Evolutionary conservation across 2,797 vertebrate genomes (phyloP).

Genomic region (Pangasius macronema): DNA sequence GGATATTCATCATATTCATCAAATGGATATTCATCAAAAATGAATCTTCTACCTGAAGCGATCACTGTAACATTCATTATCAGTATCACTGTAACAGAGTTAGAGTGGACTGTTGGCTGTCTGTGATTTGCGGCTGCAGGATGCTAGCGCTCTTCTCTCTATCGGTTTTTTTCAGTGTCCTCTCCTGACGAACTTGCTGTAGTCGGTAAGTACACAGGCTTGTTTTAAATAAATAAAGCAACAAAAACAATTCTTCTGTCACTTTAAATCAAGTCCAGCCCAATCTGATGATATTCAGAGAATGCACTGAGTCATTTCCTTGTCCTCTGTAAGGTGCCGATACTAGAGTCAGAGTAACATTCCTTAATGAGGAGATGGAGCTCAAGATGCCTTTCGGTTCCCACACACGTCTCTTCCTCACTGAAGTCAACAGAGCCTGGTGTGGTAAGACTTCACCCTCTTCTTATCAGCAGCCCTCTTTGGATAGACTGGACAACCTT

Average conservation of each 20-base stretch:
- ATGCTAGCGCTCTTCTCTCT: background rate
- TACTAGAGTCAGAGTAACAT: conserved; percentile 79
- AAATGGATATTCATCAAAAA: background rate
- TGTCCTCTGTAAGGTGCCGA: conserved; percentile 80
- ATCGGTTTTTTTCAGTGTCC: conserved; percentile 65
- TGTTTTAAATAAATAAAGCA: conserved; percentile 1
- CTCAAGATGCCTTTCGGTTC: conserved; percentile 90
- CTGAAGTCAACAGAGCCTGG: conserved; percentile 79
- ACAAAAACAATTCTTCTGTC: background rate
- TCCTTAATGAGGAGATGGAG: conserved; percentile 68
- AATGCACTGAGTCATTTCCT: background rate
- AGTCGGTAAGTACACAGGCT: conserved; percentile 69
- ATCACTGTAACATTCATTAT: background rate
- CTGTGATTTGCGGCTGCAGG: background rate
- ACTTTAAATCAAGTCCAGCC: background rate
- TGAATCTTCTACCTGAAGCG: background rate
- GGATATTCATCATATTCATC: too few species aligned
- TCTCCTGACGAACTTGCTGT: conserved; percentile 77
- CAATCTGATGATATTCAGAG: background rate
- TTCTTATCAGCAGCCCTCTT: background rate
- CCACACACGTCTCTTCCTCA: conserved; percentile 84
- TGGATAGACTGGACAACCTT: background rate
- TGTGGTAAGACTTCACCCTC: conserved; percentile 72
- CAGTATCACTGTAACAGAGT: background rate
- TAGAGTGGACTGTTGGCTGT: background rate